Percentiles rank a stretch among this genome's conserved stretches.
These are phyloP conservation scores for Phenganax marumi DNA, from an alignment of 92 coral and sea anemone species.

Conservation along the genomic window DNA sequence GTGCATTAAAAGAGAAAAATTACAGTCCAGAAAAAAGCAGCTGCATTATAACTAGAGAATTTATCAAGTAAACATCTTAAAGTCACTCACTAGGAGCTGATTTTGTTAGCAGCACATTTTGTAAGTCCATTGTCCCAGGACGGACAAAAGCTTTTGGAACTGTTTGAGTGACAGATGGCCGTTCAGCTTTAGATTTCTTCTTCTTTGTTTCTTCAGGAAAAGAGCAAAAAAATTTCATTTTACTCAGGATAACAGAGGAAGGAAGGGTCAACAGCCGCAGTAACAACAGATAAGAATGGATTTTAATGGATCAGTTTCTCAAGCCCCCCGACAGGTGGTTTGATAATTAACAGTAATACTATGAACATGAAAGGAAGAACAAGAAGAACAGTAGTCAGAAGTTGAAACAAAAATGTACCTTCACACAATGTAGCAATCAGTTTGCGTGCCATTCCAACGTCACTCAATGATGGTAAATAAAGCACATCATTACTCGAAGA, in stretches of 20 bases:
- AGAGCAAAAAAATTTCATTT: neutral
- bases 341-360: neutral
- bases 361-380: neutral
- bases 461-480: slow-evolving; percentile 28
- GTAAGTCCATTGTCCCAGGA: slow-evolving; percentile 4
- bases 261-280: neutral
- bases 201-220: neutral
- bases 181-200: neutral
- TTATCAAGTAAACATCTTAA: neutral
- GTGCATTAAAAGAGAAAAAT: no score
- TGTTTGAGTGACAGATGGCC: neutral
- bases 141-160: neutral
- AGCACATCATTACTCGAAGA: slow-evolving; percentile 27
- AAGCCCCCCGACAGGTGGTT: neutral
- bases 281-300: neutral
- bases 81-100: slow-evolving; percentile 17
- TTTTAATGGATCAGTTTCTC: neutral
- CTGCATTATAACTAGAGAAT: neutral
- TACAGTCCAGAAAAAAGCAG: no score
- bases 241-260: no score
- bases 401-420: slow-evolving; percentile 17
- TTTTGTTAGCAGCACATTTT: slow-evolving; percentile 2
- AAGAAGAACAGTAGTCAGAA: neutral
- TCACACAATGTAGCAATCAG: slow-evolving; percentile 25
- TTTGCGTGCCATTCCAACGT: slow-evolving; percentile 2